Percentiles rank a stretch among this genome's conserved stretches.
Conservation (phyloP, 2,888 invertebrate species). For the Tiliacea aurago region DNA sequence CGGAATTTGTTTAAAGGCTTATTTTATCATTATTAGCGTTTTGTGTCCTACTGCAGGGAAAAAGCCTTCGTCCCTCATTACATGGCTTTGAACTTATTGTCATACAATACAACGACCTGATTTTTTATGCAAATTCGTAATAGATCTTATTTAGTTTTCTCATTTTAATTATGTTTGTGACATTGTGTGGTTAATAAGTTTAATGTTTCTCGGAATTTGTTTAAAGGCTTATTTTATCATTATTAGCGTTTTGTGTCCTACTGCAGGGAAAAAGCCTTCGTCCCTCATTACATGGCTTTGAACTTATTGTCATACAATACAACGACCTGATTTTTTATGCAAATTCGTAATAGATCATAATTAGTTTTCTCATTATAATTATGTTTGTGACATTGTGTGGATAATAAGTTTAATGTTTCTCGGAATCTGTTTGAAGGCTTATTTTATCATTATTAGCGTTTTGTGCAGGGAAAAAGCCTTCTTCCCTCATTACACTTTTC, state of each 20-base stretch:
- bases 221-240: neutral
- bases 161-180: constrained; percentile 22
- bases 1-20: neutral
- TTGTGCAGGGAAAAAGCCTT: neutral
- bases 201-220: neutral
- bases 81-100: constrained; percentile 59
- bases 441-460: no score
- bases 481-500: neutral
- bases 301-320: constrained; percentile 58
- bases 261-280: neutral
- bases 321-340: constrained; percentile 51
- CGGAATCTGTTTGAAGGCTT: no score
- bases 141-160: constrained; percentile 33
- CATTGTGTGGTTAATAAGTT: constrained; percentile 20
- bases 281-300: constrained; percentile 51
- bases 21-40: neutral
- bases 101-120: constrained; percentile 49
- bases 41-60: neutral
- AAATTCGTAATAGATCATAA: constrained; percentile 29
- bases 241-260: neutral
- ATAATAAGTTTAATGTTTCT: no score
- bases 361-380: constrained; percentile 21
- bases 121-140: constrained; percentile 49
- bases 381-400: constrained; percentile 6
- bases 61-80: no score